A percentile compares a stretch with the other conserved stretches of the same genome.
phyloP scores from a whole-genome alignment of 1,140 invertebrate species.

The Saccostrea glomerata region DNA sequence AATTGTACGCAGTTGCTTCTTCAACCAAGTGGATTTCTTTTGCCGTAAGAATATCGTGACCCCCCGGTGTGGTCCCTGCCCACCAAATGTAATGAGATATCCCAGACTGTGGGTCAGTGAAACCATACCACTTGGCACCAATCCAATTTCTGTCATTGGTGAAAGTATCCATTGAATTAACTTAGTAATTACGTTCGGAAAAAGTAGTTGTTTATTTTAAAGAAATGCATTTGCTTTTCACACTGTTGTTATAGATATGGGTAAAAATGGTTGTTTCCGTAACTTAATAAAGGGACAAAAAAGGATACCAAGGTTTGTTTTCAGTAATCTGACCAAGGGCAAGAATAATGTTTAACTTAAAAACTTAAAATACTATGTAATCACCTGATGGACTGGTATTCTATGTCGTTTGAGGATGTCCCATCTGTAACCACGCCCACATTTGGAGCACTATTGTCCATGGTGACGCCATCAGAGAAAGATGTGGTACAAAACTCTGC shows the following conservation, averaged over 20 bases:
- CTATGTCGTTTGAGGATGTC: slow-evolving; percentile 49
- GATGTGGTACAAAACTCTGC: slow-evolving; percentile 54
- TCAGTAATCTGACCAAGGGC: no score
- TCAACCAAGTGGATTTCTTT: slow-evolving; percentile 47
- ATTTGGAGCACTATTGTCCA: slow-evolving; percentile 59
- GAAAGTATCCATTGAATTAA: neutral
- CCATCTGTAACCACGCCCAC: slow-evolving; percentile 59
- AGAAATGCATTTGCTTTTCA: no score
- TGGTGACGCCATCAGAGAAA: slow-evolving; percentile 61
- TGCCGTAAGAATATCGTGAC: slow-evolving; percentile 53
- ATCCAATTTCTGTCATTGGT: slow-evolving; percentile 53
- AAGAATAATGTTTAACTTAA: no score
- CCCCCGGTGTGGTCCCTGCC: slow-evolving; percentile 57
- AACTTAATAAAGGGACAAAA: no score
- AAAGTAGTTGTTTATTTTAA: no score
- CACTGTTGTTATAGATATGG: no score
- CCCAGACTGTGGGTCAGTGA: slow-evolving; percentile 61
- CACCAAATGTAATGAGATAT: slow-evolving; percentile 58
- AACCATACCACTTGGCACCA: slow-evolving; percentile 63
- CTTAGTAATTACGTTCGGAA: no score
- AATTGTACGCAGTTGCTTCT: slow-evolving; percentile 39
- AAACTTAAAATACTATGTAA: neutral
- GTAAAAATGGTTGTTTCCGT: no score
- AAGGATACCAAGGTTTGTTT: no score
- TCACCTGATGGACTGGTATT: slow-evolving; percentile 58